Conservation (phyloP, 2,113 vertebrate species). For the Oreotrochilus melanogaster region DNA sequence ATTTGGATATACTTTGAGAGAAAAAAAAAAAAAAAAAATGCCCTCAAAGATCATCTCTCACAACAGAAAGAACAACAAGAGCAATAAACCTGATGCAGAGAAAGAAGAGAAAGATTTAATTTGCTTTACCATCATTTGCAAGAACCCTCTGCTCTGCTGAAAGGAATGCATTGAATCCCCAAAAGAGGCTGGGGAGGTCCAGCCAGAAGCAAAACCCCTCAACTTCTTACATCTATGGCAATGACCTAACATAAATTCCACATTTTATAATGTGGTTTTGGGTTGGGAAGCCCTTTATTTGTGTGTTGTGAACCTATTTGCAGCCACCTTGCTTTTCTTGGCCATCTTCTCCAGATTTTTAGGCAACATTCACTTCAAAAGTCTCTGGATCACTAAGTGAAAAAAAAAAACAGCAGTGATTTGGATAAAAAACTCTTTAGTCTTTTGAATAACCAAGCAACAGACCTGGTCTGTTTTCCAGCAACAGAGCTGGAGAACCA, state of each 20-base stretch:
- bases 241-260: background rate
- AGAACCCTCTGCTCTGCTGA: background rate
- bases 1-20: conserved; percentile 15
- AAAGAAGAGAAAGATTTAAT: background rate
- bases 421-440: background rate
- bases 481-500: rapidly evolving
- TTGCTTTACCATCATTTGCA: rapidly evolving
- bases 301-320: background rate
- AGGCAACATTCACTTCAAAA: background rate
- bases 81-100: background rate
- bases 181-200: background rate
- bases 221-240: background rate
- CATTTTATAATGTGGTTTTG: background rate
- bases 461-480: background rate
- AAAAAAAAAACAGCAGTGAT: background rate
- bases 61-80: conserved; percentile 9
- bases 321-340: background rate
- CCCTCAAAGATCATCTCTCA: background rate
- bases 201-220: background rate
- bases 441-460: background rate
- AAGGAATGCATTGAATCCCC: background rate
- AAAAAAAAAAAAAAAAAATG: background rate
- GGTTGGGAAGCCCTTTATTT: background rate
- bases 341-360: background rate
- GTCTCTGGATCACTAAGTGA: background rate